phyloP scores from a whole-genome alignment of 2,797 vertebrate species.

The Galaxias olidus region DNA sequence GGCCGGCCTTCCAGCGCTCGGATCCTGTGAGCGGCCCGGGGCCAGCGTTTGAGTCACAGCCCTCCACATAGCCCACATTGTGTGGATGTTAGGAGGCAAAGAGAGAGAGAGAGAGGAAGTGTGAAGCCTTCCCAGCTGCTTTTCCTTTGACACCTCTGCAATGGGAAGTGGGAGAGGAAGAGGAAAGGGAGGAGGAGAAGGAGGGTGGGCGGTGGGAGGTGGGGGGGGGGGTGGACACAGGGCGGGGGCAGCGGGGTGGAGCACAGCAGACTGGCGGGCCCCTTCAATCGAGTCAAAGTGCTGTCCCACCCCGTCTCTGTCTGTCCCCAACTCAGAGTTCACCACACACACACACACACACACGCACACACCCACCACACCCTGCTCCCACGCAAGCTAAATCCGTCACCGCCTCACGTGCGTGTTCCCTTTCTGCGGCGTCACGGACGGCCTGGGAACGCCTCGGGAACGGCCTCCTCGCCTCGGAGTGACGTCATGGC shows the following conservation, averaged over 20 bases:
- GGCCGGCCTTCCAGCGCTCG: constrained; percentile 50
- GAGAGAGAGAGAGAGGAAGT: constrained; percentile 18
- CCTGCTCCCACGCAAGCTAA: background rate
- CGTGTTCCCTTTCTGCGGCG: too few species aligned
- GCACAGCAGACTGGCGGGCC: constrained; percentile 48
- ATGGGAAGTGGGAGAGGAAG: constrained; percentile 43
- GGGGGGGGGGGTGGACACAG: constrained; percentile 26
- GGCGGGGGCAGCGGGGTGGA: constrained; percentile 43
- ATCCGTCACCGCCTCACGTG: too few species aligned
- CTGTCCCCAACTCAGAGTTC: background rate
- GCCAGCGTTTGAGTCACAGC: constrained; percentile 67
- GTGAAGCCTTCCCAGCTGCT: constrained; percentile 57
- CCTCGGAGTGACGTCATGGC: too few species aligned
- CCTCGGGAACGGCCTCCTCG: too few species aligned
- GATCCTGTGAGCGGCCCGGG: constrained; percentile 66
- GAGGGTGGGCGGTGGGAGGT: background rate
- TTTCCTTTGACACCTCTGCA: constrained; percentile 79
- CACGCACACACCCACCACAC: background rate
- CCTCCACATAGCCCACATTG: constrained; percentile 64
- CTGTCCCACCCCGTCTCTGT: constrained; percentile 21
- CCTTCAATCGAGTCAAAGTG: constrained; percentile 45
- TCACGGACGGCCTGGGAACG: too few species aligned
- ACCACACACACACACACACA: background rate
- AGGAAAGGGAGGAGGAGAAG: background rate
- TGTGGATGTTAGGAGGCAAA: constrained; percentile 58